Base-by-base conservation (phyloP, 2,797 vertebrate genomes). In the Sitta carolinensis region DNA sequence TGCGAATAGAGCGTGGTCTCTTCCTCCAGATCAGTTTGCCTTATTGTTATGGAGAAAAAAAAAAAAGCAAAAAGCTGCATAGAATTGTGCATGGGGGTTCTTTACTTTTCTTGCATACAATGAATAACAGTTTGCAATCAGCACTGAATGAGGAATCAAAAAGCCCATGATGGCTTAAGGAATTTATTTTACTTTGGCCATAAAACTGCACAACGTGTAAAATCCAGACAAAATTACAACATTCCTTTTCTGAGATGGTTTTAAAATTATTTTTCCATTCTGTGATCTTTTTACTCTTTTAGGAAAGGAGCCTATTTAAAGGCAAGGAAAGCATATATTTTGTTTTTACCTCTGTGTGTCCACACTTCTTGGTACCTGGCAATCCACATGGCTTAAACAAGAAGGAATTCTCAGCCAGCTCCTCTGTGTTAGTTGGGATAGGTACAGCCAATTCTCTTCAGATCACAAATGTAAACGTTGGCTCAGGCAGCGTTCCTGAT, bases 21-120 rank as follows among this genome's bases (percentile, higher is more conserved):
- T 95, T 91, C 64, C 91, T 95, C 93, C 94, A 74, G 80, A 92
- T 94, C 70, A 52, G 84, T 95, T 93, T 94, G 93, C 94, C 91
- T 95, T 94, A 90, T 67, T 84, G 82, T 87, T 95, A 58, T 3
- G 50, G 48, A 51, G 38, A 80, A 72, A 75, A 64, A 80, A 66
- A 48, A 80, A 58, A 25, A 51, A 62, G 72, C 22, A 73, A 84
- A 83, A 90, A 96, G 87, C 84, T 94, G 74, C 94, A 90, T 81
- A 77, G 79, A 93, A 95, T 93, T 92, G 73, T 63, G 85, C 36
- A 16, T 19, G 26, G 55, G 38, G 48, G 32, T 67, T 89, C 76
- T 82, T 89, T 87, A 38, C 48, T 84, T 67, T 79, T 93, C 66
- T 92, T 89, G 61, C 58, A 52, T 86, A 89, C 88, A 74, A 14